A percentile compares a stretch with the other conserved stretches of the same genome.
These are phyloP conservation scores for Nycticryphes semicollaris DNA, from an alignment of 2,113 vertebrate species.

Conservation along the genomic window DNA sequence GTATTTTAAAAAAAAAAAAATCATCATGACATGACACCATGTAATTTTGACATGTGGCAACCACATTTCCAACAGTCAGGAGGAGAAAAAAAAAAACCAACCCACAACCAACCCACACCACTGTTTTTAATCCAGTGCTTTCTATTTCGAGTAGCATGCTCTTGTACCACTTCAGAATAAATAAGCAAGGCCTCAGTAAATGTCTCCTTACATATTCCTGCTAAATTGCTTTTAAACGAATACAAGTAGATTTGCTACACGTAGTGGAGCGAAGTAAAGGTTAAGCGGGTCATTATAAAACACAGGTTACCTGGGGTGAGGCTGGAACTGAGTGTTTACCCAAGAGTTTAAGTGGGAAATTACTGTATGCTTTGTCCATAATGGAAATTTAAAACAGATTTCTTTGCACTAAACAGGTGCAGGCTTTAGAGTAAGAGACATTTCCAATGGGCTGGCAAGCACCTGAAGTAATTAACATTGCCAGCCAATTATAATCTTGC, in stretches of 20 bases:
- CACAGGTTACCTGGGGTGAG: background rate
- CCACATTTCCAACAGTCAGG: slow-evolving; percentile 5
- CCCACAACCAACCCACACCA: background rate
- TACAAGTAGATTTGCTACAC: background rate
- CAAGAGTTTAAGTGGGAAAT: slow-evolving; percentile 29
- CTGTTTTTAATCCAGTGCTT: background rate
- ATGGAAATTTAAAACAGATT: background rate
- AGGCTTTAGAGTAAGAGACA: background rate
- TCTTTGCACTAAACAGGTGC: background rate
- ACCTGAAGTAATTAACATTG: background rate
- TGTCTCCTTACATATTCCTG: background rate
- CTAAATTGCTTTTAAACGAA: background rate
- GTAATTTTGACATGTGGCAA: slow-evolving; percentile 26
- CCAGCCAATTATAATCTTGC: background rate
- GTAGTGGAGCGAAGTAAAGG: background rate
- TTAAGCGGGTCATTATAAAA: slow-evolving; percentile 35
- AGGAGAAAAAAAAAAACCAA: background rate
- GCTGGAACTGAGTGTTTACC: background rate
- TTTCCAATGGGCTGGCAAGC: background rate
- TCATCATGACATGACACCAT: background rate
- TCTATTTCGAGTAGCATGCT: background rate
- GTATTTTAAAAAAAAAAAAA: background rate
- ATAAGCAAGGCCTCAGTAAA: background rate
- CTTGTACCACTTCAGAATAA: slow-evolving; percentile 14
- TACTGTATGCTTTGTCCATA: background rate